Percentiles rank a stretch among this genome's conserved stretches.
Conservation (phyloP, 2,797 vertebrate genomes). For the Zonotrichia albicollis region DNA sequence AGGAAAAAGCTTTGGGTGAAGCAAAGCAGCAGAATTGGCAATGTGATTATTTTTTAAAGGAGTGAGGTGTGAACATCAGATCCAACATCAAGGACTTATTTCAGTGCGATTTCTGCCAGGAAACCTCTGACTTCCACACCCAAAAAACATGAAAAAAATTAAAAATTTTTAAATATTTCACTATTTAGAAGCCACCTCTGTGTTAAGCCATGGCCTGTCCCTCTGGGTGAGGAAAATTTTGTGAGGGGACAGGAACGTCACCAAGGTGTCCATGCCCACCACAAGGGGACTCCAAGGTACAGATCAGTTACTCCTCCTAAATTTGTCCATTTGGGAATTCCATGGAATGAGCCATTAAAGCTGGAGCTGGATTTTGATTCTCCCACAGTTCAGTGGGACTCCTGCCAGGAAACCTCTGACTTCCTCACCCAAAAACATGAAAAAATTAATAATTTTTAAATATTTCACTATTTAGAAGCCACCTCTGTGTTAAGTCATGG, state of each 20-base stretch:
- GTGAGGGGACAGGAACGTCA: too few species aligned
- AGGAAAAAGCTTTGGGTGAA: neutral
- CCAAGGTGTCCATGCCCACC: too few species aligned
- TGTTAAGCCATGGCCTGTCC: too few species aligned
- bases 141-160: neutral
- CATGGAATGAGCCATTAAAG: neutral
- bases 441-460: accelerated
- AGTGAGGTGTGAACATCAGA: neutral
- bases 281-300: neutral
- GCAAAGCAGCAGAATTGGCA: neutral
- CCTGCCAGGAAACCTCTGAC: too few species aligned
- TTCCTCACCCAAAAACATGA: neutral
- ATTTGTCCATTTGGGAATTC: neutral
- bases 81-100: neutral
- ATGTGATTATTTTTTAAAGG: neutral
- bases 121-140: neutral
- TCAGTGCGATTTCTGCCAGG: neutral
- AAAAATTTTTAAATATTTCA: too few species aligned
- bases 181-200: too few species aligned
- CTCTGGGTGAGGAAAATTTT: too few species aligned
- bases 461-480: neutral
- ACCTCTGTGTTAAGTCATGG: neutral
- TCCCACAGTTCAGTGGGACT: neutral
- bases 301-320: neutral
- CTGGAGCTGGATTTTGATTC: neutral